Conservation (phyloP, 2,797 vertebrate genomes). For the Poecilia velifera region DNA sequence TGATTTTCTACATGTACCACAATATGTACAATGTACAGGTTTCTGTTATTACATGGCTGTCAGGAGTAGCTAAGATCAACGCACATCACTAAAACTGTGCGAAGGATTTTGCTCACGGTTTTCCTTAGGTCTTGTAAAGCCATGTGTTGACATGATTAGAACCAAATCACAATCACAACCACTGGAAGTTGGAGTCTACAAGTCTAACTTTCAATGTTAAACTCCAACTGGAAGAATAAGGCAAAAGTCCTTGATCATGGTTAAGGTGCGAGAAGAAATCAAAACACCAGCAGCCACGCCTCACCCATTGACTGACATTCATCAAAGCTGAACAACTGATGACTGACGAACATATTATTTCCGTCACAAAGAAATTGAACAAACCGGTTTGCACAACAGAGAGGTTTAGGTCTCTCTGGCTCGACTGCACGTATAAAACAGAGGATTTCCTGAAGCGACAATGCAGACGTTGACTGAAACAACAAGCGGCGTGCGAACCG, state of each 20-base stretch:
- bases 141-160: neutral
- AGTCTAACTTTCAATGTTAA: constrained; percentile 3
- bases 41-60: neutral
- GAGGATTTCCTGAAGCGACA: neutral
- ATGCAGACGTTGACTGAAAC: constrained; percentile 24
- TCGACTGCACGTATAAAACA: neutral
- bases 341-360: neutral
- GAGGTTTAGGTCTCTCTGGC: neutral
- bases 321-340: neutral
- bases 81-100: neutral
- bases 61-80: neutral
- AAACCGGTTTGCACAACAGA: neutral
- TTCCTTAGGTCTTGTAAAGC: neutral
- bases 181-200: constrained; percentile 11
- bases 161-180: neutral
- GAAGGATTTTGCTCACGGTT: neutral
- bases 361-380: neutral
- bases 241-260: neutral
- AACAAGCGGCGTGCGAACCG: constrained; percentile 9
- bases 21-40: neutral
- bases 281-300: neutral
- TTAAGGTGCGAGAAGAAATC: neutral
- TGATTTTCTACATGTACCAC: neutral
- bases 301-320: neutral
- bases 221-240: neutral